Percentiles rank a stretch among this genome's conserved stretches.
Conservation (phyloP, 1,140 invertebrate genomes). For the Drosophila watanabei region DNA sequence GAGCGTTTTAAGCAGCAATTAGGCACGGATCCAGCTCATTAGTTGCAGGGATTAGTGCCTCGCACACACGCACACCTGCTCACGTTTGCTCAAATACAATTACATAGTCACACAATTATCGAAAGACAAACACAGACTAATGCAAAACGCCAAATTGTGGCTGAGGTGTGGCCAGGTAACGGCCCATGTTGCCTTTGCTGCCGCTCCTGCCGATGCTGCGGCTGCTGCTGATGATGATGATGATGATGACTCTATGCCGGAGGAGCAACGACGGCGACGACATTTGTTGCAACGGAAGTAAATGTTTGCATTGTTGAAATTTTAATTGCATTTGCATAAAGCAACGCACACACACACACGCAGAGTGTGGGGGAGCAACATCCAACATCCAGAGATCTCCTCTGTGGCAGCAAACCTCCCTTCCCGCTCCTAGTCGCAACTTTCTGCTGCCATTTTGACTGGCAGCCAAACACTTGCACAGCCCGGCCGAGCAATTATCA, state of each 20-base stretch:
- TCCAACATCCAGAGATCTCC: constrained; percentile 6
- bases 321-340: constrained; percentile 85
- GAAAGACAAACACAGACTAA: constrained; percentile 76
- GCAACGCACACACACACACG: constrained; percentile 47
- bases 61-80: constrained; percentile 27
- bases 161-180: constrained; percentile 69
- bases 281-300: constrained; percentile 84
- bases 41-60: constrained; percentile 59
- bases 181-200: constrained; percentile 31
- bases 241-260: constrained; percentile 48
- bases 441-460: constrained; percentile 61
- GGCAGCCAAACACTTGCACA: constrained; percentile 51
- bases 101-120: constrained; percentile 82
- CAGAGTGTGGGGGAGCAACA: constrained; percentile 1
- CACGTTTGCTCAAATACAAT: constrained; percentile 71
- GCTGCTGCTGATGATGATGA: constrained; percentile 12
- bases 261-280: constrained; percentile 38
- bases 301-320: constrained; percentile 85
- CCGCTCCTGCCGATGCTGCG: constrained; percentile 16
- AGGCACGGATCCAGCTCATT: constrained; percentile 62
- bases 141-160: constrained; percentile 77
- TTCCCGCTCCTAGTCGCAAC: constrained; percentile 9
- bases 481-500: constrained; percentile 69
- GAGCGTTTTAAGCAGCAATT: constrained; percentile 48
- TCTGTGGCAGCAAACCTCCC: not conserved